phyloP scores from a whole-genome alignment of 2,888 invertebrate genomes.

The Diogma glabrata region DNA sequence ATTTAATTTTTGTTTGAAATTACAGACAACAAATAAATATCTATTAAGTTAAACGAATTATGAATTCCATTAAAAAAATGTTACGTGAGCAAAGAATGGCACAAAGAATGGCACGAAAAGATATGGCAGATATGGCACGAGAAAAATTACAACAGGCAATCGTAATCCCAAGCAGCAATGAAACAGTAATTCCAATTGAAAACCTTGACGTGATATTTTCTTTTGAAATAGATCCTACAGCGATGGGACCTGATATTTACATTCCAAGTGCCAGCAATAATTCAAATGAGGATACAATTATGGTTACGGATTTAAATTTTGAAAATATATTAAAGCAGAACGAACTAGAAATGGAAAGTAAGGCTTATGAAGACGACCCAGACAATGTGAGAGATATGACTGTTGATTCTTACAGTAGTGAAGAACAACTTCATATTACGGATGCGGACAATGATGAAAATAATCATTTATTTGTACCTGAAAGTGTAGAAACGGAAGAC shows the following conservation, averaged over 20 bases:
- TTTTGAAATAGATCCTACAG: background rate
- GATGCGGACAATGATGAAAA: constrained; percentile 1
- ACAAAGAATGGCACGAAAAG: too few relatives aligned
- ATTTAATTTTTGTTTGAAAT: too few relatives aligned
- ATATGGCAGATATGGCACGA: background rate
- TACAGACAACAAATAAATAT: too few relatives aligned
- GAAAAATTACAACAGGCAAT: background rate
- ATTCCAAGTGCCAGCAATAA: background rate
- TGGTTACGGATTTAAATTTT: background rate
- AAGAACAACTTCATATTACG: background rate
- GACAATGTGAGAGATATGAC: background rate
- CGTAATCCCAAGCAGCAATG: background rate
- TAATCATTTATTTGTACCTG: background rate
- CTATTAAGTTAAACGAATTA: background rate
- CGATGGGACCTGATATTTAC: background rate
- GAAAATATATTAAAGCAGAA: too few relatives aligned
- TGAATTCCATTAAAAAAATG: background rate
- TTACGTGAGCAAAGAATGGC: background rate
- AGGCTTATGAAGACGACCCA: background rate
- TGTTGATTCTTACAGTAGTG: background rate
- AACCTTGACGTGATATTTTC: background rate
- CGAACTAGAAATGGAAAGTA: background rate
- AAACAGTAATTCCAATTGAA: background rate
- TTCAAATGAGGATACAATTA: background rate
- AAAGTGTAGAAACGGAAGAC: background rate